Evolutionary conservation across 2,113 vertebrate genomes (phyloP).

Genomic region (Procavia capensis): DNA sequence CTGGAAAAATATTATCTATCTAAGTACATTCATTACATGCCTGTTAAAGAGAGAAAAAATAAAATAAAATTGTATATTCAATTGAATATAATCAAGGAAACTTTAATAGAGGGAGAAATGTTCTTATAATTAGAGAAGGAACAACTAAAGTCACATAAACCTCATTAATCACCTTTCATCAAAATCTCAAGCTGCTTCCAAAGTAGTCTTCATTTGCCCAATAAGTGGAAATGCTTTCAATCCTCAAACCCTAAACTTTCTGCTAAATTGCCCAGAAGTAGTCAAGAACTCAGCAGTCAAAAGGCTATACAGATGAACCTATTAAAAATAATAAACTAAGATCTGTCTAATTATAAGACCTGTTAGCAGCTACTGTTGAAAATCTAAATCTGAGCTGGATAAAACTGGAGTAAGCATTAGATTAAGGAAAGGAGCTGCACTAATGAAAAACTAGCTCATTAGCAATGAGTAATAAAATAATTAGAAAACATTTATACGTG

Average conservation of each 20-base stretch:
- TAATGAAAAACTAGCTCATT: constrained; percentile 52
- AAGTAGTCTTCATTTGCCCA: background rate
- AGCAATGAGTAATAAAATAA: constrained; percentile 15
- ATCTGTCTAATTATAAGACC: constrained; percentile 25
- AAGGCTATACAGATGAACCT: background rate
- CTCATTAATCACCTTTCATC: background rate
- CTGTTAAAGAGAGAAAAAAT: background rate
- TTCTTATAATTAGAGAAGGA: background rate
- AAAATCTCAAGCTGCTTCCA: background rate
- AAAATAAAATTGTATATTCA: background rate
- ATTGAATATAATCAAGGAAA: background rate
- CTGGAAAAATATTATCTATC: background rate
- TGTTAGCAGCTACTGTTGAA: constrained; percentile 39
- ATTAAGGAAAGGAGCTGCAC: constrained; percentile 3
- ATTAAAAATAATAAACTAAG: constrained; percentile 71
- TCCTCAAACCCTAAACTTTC: background rate
- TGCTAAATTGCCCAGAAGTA: constrained; percentile 32
- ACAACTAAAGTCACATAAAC: background rate
- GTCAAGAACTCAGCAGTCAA: constrained; percentile 25
- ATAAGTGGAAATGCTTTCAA: constrained; percentile 18
- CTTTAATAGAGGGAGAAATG: background rate
- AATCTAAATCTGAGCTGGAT: constrained; percentile 42
- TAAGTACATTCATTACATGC: background rate
- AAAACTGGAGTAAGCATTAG: background rate
- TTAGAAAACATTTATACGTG: constrained; percentile 55